These are phyloP conservation scores for Neosilurus mollespiculum DNA, from an alignment of 2,797 vertebrate species.

Conservation along the genomic window DNA sequence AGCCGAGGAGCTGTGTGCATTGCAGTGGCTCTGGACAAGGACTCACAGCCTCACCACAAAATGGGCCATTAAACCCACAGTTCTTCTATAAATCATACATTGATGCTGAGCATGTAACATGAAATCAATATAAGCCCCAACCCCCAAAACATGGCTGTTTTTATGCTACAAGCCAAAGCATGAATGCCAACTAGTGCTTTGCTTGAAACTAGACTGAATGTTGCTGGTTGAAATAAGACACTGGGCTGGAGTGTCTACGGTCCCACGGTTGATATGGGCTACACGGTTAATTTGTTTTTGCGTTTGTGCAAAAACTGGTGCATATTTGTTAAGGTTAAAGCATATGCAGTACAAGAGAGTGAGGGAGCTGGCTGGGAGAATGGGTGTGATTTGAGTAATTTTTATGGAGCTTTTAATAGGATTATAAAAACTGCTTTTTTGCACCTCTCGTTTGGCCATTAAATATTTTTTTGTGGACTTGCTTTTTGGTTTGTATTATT, in stretches of 20 bases:
- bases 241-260: not conserved
- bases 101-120: conserved; percentile 32
- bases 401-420: not conserved
- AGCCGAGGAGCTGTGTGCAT: conserved; percentile 15
- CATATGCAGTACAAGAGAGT: not conserved
- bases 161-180: not conserved
- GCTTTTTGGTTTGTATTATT: not conserved
- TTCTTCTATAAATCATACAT: conserved; percentile 42
- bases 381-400: not conserved
- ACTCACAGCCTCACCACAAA: conserved; percentile 44
- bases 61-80: conserved; percentile 47
- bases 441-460: not conserved
- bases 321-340: not conserved
- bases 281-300: not conserved
- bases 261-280: not conserved
- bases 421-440: not conserved
- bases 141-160: conserved; percentile 18
- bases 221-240: not conserved
- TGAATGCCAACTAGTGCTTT: not conserved
- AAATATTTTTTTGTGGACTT: not conserved
- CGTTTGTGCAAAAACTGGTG: not conserved
- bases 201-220: no score
- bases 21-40: conserved; percentile 26
- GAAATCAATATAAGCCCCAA: conserved; percentile 5
- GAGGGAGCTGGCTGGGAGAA: not conserved